Evolutionary conservation across 2,888 invertebrate genomes (phyloP).

Genomic region (Eristalis pertinax): DNA sequence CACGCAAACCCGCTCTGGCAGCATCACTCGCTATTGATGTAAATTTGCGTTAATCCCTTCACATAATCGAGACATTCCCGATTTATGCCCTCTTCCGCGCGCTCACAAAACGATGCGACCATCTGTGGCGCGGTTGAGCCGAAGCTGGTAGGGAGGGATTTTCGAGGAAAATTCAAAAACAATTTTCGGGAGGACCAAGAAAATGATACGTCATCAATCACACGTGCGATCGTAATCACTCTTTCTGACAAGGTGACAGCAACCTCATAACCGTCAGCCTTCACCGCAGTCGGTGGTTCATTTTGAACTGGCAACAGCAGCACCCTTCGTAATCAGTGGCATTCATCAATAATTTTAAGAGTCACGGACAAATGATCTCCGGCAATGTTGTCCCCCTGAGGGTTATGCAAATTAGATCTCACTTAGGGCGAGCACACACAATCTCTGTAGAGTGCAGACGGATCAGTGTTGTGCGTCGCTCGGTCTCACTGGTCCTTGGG

Average conservation of each 20-base stretch:
- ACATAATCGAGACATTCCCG: constrained; percentile 25
- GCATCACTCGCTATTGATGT: constrained; percentile 37
- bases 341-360: constrained; percentile 47
- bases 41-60: constrained; percentile 56
- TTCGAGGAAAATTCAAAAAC: neutral
- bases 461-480: constrained; percentile 28
- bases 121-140: neutral
- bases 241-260: constrained; percentile 37
- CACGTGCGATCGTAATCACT: neutral
- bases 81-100: neutral
- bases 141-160: too few species aligned
- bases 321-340: constrained; percentile 38
- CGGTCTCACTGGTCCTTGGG: neutral
- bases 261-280: constrained; percentile 30
- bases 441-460: neutral
- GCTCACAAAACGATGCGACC: neutral
- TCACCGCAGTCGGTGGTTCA: neutral
- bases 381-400: neutral
- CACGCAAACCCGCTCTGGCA: neutral
- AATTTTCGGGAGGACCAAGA: neutral
- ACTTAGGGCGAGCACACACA: constrained; percentile 39
- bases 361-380: constrained; percentile 23
- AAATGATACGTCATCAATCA: constrained; percentile 22
- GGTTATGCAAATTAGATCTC: constrained; percentile 49
- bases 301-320: neutral